Conservation (phyloP, 2,888 invertebrate genomes). For the Cinara cedri region DNA sequence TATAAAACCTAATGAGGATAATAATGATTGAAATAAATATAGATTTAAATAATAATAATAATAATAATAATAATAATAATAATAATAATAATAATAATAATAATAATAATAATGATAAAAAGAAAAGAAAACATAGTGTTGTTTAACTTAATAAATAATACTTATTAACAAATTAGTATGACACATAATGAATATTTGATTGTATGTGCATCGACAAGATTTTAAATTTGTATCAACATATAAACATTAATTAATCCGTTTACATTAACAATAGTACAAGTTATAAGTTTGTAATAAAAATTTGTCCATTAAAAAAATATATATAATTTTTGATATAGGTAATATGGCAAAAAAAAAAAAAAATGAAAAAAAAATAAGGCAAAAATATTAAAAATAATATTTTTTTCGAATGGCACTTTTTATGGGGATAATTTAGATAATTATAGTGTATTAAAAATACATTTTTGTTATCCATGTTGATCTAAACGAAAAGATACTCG, state of each 20-base stretch:
- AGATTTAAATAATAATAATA: constrained; percentile 38
- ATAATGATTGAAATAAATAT: constrained; percentile 54
- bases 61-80: neutral
- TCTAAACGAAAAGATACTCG: constrained; percentile 31
- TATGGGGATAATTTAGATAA: constrained; percentile 17
- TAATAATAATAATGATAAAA: neutral
- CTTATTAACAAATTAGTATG: constrained; percentile 56
- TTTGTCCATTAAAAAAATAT: constrained; percentile 4
- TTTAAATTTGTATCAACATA: constrained; percentile 29
- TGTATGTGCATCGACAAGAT: constrained; percentile 45
- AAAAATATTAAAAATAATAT: neutral
- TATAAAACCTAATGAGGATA: constrained; percentile 55
- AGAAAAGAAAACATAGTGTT: constrained; percentile 17
- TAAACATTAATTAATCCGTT: constrained; percentile 35
- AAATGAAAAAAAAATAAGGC: too few relatives aligned
- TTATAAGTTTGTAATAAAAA: constrained; percentile 33
- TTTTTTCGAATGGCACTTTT: constrained; percentile 48
- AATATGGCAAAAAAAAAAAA: too few relatives aligned
- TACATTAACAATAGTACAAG: constrained; percentile 42
- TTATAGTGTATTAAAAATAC: constrained; percentile 9
- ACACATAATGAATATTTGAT: constrained; percentile 54
- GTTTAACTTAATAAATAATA: constrained; percentile 49
- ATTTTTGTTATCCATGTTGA: neutral
- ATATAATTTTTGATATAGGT: neutral
- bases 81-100: constrained; percentile 31